phyloP scores from a whole-genome alignment of 2,888 invertebrate genomes.

The Papilio elwesi region DNA sequence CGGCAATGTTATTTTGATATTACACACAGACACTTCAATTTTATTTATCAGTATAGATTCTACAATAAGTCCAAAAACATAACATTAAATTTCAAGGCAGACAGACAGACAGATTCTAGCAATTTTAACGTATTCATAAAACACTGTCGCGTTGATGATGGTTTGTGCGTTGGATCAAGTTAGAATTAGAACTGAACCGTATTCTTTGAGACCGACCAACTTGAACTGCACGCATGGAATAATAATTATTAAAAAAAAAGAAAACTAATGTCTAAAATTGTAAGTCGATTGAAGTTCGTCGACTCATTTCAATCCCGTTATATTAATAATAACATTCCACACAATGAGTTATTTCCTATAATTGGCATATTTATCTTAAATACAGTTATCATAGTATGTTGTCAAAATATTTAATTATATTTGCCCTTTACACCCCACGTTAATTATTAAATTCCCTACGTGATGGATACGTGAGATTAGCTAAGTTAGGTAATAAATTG shows the following conservation, averaged over 20 bases:
- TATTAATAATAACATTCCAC: not conserved
- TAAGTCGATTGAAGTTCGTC: not conserved
- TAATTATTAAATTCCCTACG: not conserved
- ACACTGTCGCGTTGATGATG: too few relatives aligned
- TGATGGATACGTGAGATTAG: not conserved
- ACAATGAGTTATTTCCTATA: not conserved
- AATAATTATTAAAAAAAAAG: not conserved
- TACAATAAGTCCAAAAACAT: too few relatives aligned
- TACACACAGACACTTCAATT: too few relatives aligned
- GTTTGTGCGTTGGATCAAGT: too few relatives aligned
- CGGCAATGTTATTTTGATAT: too few relatives aligned
- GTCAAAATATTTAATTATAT: slow-evolving; percentile 12
- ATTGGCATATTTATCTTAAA: not conserved
- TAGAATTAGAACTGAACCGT: too few relatives aligned
- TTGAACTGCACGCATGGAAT: too few relatives aligned
- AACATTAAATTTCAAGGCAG: too few relatives aligned
- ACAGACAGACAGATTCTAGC: too few relatives aligned
- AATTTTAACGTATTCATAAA: too few relatives aligned
- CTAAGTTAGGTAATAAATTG: not conserved
- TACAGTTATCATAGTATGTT: slow-evolving; percentile 1
- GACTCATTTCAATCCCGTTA: slow-evolving; percentile 8
- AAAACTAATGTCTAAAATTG: not conserved
- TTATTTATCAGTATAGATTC: too few relatives aligned
- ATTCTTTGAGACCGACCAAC: too few relatives aligned
- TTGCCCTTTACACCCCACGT: not conserved